A percentile compares a stretch with the other conserved stretches of the same genome.
Conservation (phyloP, 2,888 invertebrate genomes). For the Galerucella pusilla region DNA sequence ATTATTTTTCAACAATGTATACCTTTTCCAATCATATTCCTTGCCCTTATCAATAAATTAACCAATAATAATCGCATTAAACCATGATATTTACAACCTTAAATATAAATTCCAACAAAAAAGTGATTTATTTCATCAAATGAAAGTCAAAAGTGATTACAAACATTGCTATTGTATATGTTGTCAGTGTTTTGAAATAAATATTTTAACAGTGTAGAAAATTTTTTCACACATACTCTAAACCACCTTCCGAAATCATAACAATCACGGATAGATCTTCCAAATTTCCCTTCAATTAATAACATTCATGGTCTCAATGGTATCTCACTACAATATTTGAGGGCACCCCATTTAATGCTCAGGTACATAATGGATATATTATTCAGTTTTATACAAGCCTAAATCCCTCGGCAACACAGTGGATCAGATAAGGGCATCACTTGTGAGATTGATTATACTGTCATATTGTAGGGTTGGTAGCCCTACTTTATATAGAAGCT, state of each 20-base stretch:
- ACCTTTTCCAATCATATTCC: too few relatives aligned
- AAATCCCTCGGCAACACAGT: constrained; percentile 27
- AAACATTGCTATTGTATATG: too few relatives aligned
- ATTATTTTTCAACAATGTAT: too few relatives aligned
- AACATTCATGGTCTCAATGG: constrained; percentile 28
- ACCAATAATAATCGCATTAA: too few relatives aligned
- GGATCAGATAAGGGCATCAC: constrained; percentile 37
- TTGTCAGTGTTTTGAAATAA: neutral
- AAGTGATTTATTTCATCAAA: too few relatives aligned
- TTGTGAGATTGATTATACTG: constrained; percentile 36
- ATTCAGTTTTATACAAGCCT: constrained; percentile 35
- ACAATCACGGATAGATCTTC: neutral
- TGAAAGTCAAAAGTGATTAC: too few relatives aligned
- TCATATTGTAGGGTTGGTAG: constrained; percentile 35
- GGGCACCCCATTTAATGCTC: constrained; percentile 27
- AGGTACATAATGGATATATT: constrained; percentile 36
- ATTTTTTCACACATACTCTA: neutral
- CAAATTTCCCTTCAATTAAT: constrained; percentile 28
- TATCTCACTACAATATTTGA: constrained; percentile 25
- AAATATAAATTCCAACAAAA: too few relatives aligned
- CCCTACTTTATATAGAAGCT: constrained; percentile 26
- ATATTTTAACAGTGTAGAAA: neutral
- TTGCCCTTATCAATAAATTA: too few relatives aligned
- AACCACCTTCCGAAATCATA: neutral
- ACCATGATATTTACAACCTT: too few relatives aligned